These are phyloP conservation scores for Scaptomyza polygonia DNA, from an alignment of 2,888 invertebrate genomes.

Conservation along the genomic window DNA sequence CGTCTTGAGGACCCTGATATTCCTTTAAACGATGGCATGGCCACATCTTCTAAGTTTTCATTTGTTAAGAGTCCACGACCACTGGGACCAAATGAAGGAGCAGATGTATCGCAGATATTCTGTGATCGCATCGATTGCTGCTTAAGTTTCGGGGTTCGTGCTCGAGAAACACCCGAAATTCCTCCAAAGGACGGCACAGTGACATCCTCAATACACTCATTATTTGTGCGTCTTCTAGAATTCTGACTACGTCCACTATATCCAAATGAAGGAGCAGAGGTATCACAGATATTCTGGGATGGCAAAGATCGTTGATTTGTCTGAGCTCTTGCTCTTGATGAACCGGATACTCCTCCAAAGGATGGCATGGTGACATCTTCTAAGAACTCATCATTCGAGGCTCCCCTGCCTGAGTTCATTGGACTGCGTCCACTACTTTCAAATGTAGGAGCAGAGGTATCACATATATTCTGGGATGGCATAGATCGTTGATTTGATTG, in stretches of 20 bases:
- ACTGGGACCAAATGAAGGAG: background rate
- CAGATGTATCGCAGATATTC: background rate
- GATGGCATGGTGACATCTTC: constrained; percentile 17
- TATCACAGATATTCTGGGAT: background rate
- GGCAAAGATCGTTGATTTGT: background rate
- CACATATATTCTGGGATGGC: background rate
- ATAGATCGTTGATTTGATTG: background rate
- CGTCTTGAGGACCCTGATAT: constrained; percentile 14
- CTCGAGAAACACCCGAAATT: background rate
- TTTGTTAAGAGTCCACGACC: background rate
- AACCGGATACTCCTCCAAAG: background rate
- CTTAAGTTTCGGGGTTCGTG: background rate
- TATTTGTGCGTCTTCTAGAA: background rate
- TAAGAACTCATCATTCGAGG: background rate
- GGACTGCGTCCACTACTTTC: background rate
- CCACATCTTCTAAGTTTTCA: constrained; percentile 17
- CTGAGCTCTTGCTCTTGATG: background rate
- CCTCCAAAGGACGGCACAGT: constrained; percentile 10
- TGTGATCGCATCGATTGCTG: background rate
- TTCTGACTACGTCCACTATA: background rate
- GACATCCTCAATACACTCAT: constrained; percentile 5
- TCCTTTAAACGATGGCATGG: constrained; percentile 22
- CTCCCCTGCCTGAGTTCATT: background rate
- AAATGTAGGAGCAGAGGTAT: constrained; percentile 1
- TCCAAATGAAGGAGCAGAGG: constrained; percentile 7